Percentiles rank a stretch among this genome's conserved stretches.
phyloP scores from a whole-genome alignment of 2,113 vertebrate genomes.

The Probosciger aterrimus region DNA sequence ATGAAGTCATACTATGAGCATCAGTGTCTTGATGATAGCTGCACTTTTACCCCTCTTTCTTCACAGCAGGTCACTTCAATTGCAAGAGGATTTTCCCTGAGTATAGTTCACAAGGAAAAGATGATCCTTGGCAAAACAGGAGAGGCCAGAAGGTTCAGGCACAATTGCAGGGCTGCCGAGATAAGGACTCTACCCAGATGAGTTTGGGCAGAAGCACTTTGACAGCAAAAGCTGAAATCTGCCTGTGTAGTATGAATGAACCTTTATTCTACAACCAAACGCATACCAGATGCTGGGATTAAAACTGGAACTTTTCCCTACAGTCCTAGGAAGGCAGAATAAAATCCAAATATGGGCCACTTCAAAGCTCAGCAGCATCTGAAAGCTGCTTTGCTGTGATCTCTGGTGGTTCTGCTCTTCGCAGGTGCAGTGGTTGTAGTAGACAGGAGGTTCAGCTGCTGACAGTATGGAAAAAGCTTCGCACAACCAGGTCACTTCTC shows the following conservation, averaged over 20 bases:
- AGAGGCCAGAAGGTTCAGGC: background rate
- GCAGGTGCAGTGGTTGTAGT: background rate
- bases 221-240: background rate
- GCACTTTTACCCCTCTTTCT: background rate
- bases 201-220: background rate
- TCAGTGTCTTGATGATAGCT: background rate
- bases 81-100: background rate
- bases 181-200: background rate
- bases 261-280: background rate
- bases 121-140: background rate
- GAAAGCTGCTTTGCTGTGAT: background rate
- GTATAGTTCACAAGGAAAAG: background rate
- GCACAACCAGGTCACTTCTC: background rate
- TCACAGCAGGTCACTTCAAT: background rate
- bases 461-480: background rate
- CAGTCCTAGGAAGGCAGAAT: background rate
- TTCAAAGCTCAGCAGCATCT: background rate
- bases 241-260: background rate
- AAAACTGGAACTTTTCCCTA: background rate
- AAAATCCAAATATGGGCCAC: background rate
- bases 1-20: rapidly evolving
- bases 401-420: background rate
- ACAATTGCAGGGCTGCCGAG: rapidly evolving
- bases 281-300: background rate
- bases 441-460: background rate